These are phyloP conservation scores for Plebejus argus DNA, from an alignment of 2,888 invertebrate species.

Conservation along the genomic window DNA sequence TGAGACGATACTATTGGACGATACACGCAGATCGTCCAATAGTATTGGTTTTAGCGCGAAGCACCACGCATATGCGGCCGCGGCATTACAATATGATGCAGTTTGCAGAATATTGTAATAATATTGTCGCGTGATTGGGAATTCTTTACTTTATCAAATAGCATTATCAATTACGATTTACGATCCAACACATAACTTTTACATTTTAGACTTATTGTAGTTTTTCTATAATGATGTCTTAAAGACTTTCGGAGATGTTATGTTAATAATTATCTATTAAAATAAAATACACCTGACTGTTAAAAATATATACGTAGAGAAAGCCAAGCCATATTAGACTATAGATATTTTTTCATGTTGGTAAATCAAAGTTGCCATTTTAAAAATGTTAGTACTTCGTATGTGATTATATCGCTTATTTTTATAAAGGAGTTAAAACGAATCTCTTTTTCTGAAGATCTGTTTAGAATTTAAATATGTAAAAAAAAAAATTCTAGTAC, in stretches of 20 bases:
- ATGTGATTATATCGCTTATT: background rate
- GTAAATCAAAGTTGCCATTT: conserved; percentile 34
- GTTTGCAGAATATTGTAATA: background rate
- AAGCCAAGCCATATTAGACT: conserved; percentile 31
- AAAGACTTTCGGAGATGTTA: background rate
- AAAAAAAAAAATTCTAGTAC: background rate
- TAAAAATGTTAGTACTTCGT: conserved; percentile 22
- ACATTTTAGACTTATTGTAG: background rate
- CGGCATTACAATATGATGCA: background rate
- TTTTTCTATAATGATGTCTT: background rate
- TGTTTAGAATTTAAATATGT: background rate
- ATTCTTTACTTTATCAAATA: too few species aligned
- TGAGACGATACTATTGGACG: too few species aligned
- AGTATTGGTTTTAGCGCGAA: too few species aligned
- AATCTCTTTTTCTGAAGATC: background rate
- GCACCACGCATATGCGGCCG: too few species aligned
- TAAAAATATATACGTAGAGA: conserved; percentile 8
- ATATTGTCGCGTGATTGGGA: too few species aligned
- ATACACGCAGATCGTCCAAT: too few species aligned
- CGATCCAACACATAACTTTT: background rate
- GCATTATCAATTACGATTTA: background rate
- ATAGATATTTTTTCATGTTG: conserved; percentile 35
- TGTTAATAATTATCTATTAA: background rate
- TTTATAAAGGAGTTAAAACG: background rate
- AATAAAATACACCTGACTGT: conserved; percentile 19